Evolutionary conservation across 2,113 vertebrate genomes (phyloP), one percentile per base, ranked within the genome.

Genomic region (Cheilinus undulatus): DNA sequence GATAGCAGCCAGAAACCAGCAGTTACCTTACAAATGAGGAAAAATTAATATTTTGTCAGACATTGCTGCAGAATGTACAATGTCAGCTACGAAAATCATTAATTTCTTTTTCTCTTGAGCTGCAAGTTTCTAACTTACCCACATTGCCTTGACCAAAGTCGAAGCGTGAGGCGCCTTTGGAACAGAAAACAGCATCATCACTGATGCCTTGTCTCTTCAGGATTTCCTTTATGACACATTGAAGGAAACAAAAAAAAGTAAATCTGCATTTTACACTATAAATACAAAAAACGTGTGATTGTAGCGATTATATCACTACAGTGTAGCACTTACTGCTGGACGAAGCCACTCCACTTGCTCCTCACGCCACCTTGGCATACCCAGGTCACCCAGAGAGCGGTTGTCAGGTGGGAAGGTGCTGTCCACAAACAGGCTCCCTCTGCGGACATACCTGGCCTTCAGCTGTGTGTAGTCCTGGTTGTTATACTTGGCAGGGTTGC

Each of bases 1-100:
- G n/a, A 89, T 66, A 2, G 85, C 58, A 49, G 87, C 69, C 63
- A 89, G 3, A 64, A 89, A 87, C 85, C 85, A 89, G 59, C 80
- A 84, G 67, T 89, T 65, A 75, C 56, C 87, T 89, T 42, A 2
- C 17, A 14, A 68, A 67, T 17, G 2, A 7, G 19, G 20, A 27
- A 50, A 40, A 43, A 26, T 6, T 57, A 45, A 5, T 10, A 28
- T 1, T n/a, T 64, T 2, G 14, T 40, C 38, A 40, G 17, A 15
- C 38, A 17, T 19, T 42, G 40, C 14, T 42, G 19, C 40, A 42
- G 2, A 17, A 42, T 17, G 9, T 12, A 36, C 9, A 36, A 12
- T 36, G 7, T 36, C 7, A 36, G 8, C 34, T 36, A n/a, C n/a
- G n/a, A n/a, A n/a, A n/a, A n/a, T n/a, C 19, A 24, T 12, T 10